Conservation (phyloP, 1,140 invertebrate genomes). For the Manduca sexta region DNA sequence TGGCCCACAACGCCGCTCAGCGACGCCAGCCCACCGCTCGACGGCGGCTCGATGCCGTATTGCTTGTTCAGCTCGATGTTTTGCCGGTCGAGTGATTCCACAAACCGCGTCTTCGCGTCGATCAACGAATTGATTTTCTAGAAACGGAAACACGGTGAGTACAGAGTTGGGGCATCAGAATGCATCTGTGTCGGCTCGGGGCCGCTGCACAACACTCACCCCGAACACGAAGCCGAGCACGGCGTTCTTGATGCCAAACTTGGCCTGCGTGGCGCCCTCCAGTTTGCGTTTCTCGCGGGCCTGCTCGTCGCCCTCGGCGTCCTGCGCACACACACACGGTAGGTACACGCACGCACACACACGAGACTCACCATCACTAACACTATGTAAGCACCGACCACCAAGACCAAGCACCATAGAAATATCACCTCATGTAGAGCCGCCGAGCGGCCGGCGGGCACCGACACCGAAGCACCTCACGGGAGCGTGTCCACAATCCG, state of each 20-base stretch:
- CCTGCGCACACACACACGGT: conserved; percentile 54
- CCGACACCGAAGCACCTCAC: neutral
- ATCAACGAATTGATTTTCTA: conserved; percentile 86
- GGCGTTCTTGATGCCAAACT: conserved; percentile 82
- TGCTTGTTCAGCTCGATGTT: conserved; percentile 83
- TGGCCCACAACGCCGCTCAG: conserved; percentile 70
- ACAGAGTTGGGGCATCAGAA: neutral
- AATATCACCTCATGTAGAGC: neutral
- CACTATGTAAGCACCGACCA: conserved; percentile 2
- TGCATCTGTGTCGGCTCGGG: neutral
- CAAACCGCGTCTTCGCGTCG: conserved; percentile 81
- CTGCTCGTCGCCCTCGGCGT: conserved; percentile 49
- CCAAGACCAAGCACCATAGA: conserved; percentile 1
- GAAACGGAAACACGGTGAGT: conserved; percentile 21
- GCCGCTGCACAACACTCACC: conserved; percentile 74
- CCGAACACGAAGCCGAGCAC: conserved; percentile 85
- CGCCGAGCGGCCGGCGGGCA: too few species aligned
- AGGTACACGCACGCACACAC: conserved; percentile 6
- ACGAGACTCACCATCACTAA: neutral
- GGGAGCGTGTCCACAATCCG: conserved; percentile 4
- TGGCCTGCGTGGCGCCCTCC: conserved; percentile 76
- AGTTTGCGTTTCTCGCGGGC: conserved; percentile 81
- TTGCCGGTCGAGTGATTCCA: conserved; percentile 78
- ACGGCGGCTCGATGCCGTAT: conserved; percentile 79
- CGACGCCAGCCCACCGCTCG: conserved; percentile 50